Evolutionary conservation across 2,113 vertebrate species (phyloP).

Genomic region (Phyllostomus discolor): DNA sequence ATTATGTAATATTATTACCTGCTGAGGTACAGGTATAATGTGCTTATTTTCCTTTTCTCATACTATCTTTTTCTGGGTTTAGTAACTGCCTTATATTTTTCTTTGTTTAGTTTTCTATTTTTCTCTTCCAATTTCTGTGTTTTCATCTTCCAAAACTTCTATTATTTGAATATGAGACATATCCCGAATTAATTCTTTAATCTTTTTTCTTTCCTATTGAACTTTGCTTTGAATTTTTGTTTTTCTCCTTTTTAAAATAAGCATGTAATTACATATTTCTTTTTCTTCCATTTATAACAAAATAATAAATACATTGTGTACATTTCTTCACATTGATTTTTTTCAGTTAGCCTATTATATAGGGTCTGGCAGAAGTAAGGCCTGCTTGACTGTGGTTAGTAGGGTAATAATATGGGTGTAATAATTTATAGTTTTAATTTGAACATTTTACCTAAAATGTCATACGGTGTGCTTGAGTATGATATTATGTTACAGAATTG

Average conservation of each 20-base stretch:
- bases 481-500: too few relatives aligned
- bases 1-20: background rate
- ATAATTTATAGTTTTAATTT: too few relatives aligned
- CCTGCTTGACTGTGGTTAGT: too few relatives aligned
- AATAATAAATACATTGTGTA: background rate
- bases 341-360: background rate
- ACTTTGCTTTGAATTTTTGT: background rate
- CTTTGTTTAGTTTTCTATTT: slow-evolving; percentile 14
- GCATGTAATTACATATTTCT: background rate
- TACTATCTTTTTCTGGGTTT: background rate
- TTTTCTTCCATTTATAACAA: background rate
- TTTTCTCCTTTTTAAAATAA: slow-evolving; percentile 31
- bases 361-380: too few relatives aligned
- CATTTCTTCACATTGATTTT: background rate
- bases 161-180: background rate
- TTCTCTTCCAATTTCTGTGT: background rate
- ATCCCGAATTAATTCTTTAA: slow-evolving; percentile 18
- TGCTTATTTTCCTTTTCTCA: background rate
- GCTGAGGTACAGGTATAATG: background rate
- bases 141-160: background rate
- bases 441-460: too few relatives aligned
- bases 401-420: too few relatives aligned
- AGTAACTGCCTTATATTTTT: background rate
- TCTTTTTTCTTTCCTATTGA: slow-evolving; percentile 14
- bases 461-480: too few relatives aligned